These are phyloP conservation scores for Balanococcus diminutus DNA, from an alignment of 2,888 invertebrate genomes.

Conservation along the genomic window DNA sequence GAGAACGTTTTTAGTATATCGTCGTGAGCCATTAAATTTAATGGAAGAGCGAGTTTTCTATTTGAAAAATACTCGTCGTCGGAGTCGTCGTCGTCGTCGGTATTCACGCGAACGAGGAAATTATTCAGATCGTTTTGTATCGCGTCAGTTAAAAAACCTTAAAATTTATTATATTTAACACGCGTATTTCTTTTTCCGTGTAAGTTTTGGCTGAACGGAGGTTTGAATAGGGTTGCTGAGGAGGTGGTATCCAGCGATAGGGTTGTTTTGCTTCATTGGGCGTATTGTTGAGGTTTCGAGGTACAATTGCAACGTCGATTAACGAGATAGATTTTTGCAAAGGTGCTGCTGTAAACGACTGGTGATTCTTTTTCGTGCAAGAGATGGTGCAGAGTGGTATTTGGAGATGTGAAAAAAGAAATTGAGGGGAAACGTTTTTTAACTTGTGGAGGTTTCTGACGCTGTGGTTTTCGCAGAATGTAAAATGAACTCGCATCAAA, in stretches of 20 bases:
- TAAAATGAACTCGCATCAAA: too few relatives aligned
- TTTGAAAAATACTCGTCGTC: conserved; percentile 27
- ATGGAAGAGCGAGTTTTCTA: conserved; percentile 31
- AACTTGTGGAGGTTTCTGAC: too few relatives aligned
- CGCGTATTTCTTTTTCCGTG: neutral
- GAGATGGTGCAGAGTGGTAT: too few relatives aligned
- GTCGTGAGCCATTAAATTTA: conserved; percentile 43
- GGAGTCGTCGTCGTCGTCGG: neutral
- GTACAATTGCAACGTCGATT: neutral
- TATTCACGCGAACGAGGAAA: conserved; percentile 33
- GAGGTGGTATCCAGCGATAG: neutral
- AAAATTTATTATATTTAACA: conserved; percentile 2
- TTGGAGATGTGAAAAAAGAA: too few relatives aligned
- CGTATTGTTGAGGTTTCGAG: neutral
- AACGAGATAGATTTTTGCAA: neutral
- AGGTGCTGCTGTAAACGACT: too few relatives aligned
- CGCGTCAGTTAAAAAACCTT: neutral
- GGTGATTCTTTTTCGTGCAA: too few relatives aligned
- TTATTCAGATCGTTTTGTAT: conserved; percentile 36
- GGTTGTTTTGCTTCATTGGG: neutral
- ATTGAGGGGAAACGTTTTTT: too few relatives aligned
- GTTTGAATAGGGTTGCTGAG: neutral
- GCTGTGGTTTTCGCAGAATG: too few relatives aligned
- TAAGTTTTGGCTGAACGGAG: neutral
- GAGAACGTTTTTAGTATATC: conserved; percentile 33